These are phyloP conservation scores for Xestia sexstrigata DNA, from an alignment of 2,888 invertebrate genomes.

Conservation along the genomic window DNA sequence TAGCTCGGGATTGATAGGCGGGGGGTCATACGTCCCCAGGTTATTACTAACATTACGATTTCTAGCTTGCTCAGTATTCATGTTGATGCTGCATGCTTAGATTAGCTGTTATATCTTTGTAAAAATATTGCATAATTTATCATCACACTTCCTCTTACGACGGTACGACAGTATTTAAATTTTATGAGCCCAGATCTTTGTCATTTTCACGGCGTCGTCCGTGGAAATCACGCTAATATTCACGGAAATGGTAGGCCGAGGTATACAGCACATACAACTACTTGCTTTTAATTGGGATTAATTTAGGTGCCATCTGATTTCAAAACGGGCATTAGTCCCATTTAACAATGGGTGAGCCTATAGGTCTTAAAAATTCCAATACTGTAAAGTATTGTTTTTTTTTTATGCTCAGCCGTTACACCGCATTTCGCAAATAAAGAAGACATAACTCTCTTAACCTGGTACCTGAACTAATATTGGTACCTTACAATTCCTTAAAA, in stretches of 20 bases:
- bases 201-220: too few relatives aligned
- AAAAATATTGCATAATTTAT: not conserved
- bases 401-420: not conserved
- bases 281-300: too few relatives aligned
- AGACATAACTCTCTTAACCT: not conserved
- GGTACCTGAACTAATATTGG: not conserved
- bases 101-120: not conserved
- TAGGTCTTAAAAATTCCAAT: too few relatives aligned
- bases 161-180: not conserved
- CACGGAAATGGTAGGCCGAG: not conserved
- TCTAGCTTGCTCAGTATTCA: conserved; percentile 32
- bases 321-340: too few relatives aligned
- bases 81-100: not conserved
- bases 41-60: conserved; percentile 23
- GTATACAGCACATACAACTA: not conserved
- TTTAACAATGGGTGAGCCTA: too few relatives aligned
- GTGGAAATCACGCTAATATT: not conserved
- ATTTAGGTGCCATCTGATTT: too few relatives aligned
- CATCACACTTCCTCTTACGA: not conserved
- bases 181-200: not conserved
- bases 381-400: too few relatives aligned
- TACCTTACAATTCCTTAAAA: not conserved
- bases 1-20: conserved; percentile 2
- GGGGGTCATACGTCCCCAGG: not conserved
- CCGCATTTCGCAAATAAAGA: not conserved